A percentile compares a stretch with the other conserved stretches of the same genome.
phyloP scores from a whole-genome alignment of 2,797 vertebrate genomes.

The Ctenopoma kingsleyae region DNA sequence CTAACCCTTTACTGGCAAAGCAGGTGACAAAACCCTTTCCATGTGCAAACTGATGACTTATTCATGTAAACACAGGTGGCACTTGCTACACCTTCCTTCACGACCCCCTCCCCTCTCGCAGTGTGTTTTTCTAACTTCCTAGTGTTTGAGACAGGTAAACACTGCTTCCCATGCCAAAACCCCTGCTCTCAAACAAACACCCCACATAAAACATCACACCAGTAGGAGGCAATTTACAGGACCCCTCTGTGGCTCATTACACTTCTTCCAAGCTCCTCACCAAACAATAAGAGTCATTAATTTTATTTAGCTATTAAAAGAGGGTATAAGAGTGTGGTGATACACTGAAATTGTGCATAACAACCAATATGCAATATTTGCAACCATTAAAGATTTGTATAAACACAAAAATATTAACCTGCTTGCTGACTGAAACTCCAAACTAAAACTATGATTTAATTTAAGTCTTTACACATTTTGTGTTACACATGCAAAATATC shows the following conservation, averaged over 20 bases:
- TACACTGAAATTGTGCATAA: neutral
- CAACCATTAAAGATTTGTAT: neutral
- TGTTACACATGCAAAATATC: neutral
- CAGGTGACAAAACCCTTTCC: slow-evolving; percentile 47
- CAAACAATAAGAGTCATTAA: slow-evolving; percentile 46
- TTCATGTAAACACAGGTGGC: slow-evolving; percentile 62
- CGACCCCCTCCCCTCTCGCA: slow-evolving; percentile 32
- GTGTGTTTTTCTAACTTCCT: slow-evolving; percentile 54
- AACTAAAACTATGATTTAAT: neutral
- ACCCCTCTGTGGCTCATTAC: slow-evolving; percentile 48
- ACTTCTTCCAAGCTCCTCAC: slow-evolving; percentile 37
- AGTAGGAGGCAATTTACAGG: slow-evolving; percentile 55
- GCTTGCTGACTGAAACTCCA: neutral
- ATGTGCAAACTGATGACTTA: slow-evolving; percentile 46
- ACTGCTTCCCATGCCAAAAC: slow-evolving; percentile 36
- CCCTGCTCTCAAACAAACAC: slow-evolving; percentile 42
- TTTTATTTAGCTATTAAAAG: slow-evolving; percentile 66
- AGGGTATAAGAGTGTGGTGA: neutral
- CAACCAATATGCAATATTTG: neutral
- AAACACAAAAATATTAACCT: neutral
- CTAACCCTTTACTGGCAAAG: slow-evolving; percentile 4
- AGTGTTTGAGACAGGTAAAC: slow-evolving; percentile 50
- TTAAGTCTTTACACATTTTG: neutral
- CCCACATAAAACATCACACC: slow-evolving; percentile 51
- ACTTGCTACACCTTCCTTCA: slow-evolving; percentile 47